phyloP scores from a whole-genome alignment of 2,113 vertebrate species.

The Miniopterus natalensis region DNA sequence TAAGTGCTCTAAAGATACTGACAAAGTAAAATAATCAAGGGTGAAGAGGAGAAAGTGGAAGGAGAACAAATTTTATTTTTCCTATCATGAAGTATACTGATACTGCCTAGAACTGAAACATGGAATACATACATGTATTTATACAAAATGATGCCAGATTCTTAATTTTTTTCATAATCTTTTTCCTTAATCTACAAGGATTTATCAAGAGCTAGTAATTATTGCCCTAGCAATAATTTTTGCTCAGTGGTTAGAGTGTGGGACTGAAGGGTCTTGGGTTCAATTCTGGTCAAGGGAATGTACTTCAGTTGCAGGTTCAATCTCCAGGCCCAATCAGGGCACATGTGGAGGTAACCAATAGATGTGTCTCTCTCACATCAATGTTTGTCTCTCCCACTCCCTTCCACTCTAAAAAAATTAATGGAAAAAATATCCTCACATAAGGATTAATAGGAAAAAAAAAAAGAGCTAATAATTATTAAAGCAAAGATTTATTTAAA shows the following conservation, averaged over 20 bases:
- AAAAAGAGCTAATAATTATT: neutral
- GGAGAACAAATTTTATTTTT: neutral
- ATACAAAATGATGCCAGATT: neutral
- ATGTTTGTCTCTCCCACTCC: too few species aligned
- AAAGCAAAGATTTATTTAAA: conserved; percentile 19
- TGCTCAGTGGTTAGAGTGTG: too few species aligned
- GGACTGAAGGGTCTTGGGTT: too few species aligned
- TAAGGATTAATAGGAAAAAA: too few species aligned
- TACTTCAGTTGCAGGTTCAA: too few species aligned
- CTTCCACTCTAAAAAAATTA: too few species aligned
- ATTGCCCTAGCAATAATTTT: too few species aligned
- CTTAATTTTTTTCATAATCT: neutral
- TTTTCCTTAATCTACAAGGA: neutral
- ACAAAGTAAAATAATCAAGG: conserved; percentile 25
- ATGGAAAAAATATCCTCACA: too few species aligned
- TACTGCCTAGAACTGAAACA: conserved; percentile 4
- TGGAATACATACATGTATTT: neutral
- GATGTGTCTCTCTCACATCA: too few species aligned
- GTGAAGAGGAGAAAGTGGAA: neutral
- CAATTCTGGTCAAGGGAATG: too few species aligned
- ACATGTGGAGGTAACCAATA: too few species aligned
- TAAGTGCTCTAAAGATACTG: neutral
- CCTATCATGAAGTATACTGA: conserved; percentile 8
- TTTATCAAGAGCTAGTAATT: neutral
- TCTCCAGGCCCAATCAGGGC: too few species aligned